These are phyloP conservation scores for Drosophila setosimentum DNA, from an alignment of 2,888 invertebrate species.

Conservation along the genomic window DNA sequence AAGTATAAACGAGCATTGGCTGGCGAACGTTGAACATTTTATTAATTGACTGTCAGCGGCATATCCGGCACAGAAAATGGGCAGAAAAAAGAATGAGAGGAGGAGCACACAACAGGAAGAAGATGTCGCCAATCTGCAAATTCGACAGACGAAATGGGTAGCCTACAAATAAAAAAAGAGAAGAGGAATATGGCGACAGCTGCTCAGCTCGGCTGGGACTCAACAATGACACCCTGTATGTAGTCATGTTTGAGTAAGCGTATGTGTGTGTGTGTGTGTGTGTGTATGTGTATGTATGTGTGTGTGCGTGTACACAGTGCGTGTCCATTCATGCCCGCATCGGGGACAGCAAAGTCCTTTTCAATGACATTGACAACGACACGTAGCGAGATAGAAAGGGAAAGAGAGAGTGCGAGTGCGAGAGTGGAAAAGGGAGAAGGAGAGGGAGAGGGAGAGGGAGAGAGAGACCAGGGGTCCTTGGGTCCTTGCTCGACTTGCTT, in stretches of 20 bases:
- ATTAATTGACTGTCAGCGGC: conserved; percentile 74
- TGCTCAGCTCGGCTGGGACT: conserved; percentile 32
- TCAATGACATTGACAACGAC: conserved; percentile 62
- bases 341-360: conserved; percentile 40
- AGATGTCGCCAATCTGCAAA: conserved; percentile 28
- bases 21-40: conserved; percentile 56
- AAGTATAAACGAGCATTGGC: conserved; percentile 45
- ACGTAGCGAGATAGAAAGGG: background rate
- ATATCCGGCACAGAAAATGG: conserved; percentile 41
- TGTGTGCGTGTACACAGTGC: conserved; percentile 20
- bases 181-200: conserved; percentile 42
- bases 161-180: background rate
- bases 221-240: conserved; percentile 28
- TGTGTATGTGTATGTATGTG: background rate
- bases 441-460: background rate
- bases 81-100: conserved; percentile 12
- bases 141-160: conserved; percentile 21
- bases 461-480: conserved; percentile 23
- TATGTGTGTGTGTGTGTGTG: background rate
- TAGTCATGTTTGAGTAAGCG: background rate
- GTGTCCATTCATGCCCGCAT: conserved; percentile 36
- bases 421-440: background rate
- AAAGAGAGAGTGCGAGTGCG: background rate
- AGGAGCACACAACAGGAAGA: conserved; percentile 6
- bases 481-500: conserved; percentile 18